A percentile compares a stretch with the other conserved stretches of the same genome.
phyloP scores from a whole-genome alignment of 1,140 invertebrate species.

The Chrysopa pallens region DNA sequence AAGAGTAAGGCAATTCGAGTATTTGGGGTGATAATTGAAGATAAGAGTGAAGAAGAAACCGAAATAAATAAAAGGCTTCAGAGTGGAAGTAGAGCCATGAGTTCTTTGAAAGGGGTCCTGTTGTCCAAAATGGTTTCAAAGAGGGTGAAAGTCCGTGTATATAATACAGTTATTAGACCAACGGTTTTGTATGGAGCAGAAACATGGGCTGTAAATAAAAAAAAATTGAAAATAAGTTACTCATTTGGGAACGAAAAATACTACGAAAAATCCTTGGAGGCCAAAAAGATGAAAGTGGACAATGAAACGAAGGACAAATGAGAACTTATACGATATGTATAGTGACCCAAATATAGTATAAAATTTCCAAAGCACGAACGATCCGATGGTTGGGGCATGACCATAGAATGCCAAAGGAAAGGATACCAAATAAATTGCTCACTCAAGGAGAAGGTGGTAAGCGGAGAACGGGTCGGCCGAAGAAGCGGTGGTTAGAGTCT shows the following conservation, averaged over 20 bases:
- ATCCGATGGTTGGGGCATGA: neutral
- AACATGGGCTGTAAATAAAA: slow-evolving; percentile 1
- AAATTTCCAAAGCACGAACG: neutral
- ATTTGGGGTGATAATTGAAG: slow-evolving; percentile 2
- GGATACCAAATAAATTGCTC: neutral
- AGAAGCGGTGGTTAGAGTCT: neutral
- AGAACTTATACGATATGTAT: neutral
- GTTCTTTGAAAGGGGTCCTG: neutral
- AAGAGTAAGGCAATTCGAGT: slow-evolving; percentile 1
- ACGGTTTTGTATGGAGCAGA: slow-evolving; percentile 2
- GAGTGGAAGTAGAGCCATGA: neutral
- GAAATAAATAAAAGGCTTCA: neutral
- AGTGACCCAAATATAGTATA: neutral
- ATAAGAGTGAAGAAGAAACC: neutral
- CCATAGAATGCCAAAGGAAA: neutral
- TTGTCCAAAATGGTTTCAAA: neutral
- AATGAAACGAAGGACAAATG: neutral
- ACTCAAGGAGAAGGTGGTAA: neutral
- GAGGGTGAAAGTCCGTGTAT: neutral
- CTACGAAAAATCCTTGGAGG: no score
- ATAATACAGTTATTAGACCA: slow-evolving; percentile 3
- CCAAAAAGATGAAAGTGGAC: no score
- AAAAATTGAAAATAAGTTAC: slow-evolving; percentile 1
- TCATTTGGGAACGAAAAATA: slow-evolving; percentile 1
- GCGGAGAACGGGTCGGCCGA: neutral